phyloP scores from a whole-genome alignment of 2,888 invertebrate species.

The Acronicta alni region DNA sequence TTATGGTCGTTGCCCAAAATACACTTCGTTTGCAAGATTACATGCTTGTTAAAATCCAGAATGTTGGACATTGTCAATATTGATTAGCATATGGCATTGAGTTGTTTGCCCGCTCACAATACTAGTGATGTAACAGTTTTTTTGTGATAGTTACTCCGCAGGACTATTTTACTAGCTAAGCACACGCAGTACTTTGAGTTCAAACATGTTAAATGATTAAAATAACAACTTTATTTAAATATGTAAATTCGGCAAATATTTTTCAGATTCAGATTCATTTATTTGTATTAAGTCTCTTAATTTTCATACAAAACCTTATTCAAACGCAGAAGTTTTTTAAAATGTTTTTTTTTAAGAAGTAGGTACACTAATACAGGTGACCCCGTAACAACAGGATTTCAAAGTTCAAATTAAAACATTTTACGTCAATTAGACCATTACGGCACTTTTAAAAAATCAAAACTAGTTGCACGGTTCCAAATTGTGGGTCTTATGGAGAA shows the following conservation, averaged over 20 bases:
- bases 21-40: constrained; percentile 11
- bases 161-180: neutral
- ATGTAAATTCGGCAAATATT: constrained; percentile 18
- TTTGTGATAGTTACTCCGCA: constrained; percentile 18
- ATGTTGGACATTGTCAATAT: constrained; percentile 15
- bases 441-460: too few species aligned
- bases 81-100: constrained; percentile 44
- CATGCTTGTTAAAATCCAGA: constrained; percentile 4
- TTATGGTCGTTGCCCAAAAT: constrained; percentile 7
- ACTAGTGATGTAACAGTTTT: constrained; percentile 32
- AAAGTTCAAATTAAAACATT: too few species aligned
- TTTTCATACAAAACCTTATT: too few species aligned
- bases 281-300: too few species aligned
- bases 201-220: neutral
- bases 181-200: neutral
- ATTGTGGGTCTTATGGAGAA: too few species aligned
- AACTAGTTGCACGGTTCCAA: too few species aligned
- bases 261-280: too few species aligned
- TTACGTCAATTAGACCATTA: too few species aligned
- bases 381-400: too few species aligned
- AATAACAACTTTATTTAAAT: neutral
- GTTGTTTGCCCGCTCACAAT: constrained; percentile 23
- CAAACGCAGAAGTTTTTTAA: too few species aligned
- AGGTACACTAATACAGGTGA: too few species aligned
- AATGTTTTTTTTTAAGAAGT: too few species aligned